These are phyloP conservation scores for Oceanites oceanicus DNA, from an alignment of 2,113 vertebrate genomes.

Conservation along the genomic window DNA sequence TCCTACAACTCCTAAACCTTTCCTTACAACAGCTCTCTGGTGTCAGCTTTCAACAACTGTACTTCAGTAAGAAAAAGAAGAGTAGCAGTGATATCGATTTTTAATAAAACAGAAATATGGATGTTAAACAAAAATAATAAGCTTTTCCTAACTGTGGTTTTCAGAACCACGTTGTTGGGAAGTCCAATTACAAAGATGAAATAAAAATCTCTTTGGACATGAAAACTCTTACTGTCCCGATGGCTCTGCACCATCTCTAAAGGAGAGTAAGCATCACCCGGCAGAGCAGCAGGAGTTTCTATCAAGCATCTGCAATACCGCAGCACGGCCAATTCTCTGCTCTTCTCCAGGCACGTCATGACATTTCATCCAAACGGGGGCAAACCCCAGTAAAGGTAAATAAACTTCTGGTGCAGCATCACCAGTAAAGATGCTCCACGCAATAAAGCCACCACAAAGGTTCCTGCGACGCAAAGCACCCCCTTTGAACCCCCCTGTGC, in stretches of 20 bases:
- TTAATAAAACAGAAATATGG: not conserved
- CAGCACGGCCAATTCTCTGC: not conserved
- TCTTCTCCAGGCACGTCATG: not conserved
- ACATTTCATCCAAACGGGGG: not conserved
- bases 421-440: not conserved
- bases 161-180: not conserved
- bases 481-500: not conserved
- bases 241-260: not conserved
- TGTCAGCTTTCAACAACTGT: not conserved
- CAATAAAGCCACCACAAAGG: not conserved
- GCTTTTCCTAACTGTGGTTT: not conserved
- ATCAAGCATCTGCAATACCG: not conserved
- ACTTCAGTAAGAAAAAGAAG: not conserved
- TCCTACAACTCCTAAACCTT: not conserved
- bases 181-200: not conserved
- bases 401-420: accelerated
- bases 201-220: not conserved
- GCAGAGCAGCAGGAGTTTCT: not conserved
- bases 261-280: not conserved
- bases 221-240: accelerated
- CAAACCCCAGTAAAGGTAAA: not conserved
- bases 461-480: not conserved
- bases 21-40: not conserved
- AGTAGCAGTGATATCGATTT: accelerated
- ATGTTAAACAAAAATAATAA: not conserved